These are phyloP conservation scores for Phytoseiulus persimilis DNA, from an alignment of 2,888 invertebrate genomes.

Conservation along the genomic window DNA sequence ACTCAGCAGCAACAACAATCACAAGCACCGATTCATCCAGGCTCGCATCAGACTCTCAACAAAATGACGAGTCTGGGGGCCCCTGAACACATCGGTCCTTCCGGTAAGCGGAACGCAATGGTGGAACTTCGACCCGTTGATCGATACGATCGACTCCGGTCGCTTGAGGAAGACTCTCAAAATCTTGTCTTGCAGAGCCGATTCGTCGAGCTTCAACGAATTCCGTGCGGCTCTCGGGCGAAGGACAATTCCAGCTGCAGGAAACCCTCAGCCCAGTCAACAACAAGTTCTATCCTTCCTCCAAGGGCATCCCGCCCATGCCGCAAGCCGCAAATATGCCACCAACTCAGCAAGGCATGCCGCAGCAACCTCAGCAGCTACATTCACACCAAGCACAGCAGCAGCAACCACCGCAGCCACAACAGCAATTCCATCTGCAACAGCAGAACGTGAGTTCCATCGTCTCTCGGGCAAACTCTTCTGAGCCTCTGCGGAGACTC, in stretches of 20 bases:
- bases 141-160: not conserved
- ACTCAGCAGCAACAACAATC: not conserved
- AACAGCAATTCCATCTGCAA: slow-evolving; percentile 55
- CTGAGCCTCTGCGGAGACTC: too few species aligned
- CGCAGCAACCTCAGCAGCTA: not conserved
- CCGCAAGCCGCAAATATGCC: not conserved
- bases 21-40: not conserved
- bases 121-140: too few species aligned
- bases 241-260: not conserved
- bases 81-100: not conserved
- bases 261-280: not conserved
- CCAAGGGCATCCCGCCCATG: not conserved
- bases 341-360: not conserved
- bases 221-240: slow-evolving; percentile 33
- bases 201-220: slow-evolving; percentile 37
- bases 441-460: slow-evolving; percentile 56
- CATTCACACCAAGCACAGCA: slow-evolving; percentile 29
- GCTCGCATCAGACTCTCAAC: not conserved
- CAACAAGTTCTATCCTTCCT: slow-evolving; percentile 5
- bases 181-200: not conserved
- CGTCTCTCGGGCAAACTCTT: too few species aligned
- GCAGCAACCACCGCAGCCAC: slow-evolving; percentile 1
- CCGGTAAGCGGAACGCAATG: not conserved
- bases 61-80: not conserved
- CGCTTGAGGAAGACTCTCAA: not conserved